Evolutionary conservation across 2,113 vertebrate genomes (phyloP), one percentile per base, ranked within the genome.

Genomic region (Mugil cephalus): DNA sequence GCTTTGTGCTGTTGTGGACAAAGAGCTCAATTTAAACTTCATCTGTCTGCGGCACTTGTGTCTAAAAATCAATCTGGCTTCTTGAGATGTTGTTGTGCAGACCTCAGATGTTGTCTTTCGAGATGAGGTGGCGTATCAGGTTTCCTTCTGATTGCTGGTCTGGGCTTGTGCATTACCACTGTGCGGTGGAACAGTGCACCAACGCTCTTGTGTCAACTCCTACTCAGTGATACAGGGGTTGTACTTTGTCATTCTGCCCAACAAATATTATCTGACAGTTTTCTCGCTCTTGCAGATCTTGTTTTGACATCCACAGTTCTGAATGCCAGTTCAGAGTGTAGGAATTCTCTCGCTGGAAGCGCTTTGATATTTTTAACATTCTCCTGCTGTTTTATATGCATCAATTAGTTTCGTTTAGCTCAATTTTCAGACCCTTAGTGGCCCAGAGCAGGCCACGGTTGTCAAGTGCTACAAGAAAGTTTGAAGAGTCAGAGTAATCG

Each of bases 21-120:
- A 42, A 30, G 36, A 42, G 50, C 0, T 66, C 63, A 35, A 42
- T 47, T 48, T 64, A 24, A 70, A 34, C 66, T 70, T 62, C 52
- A 58, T 70, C 64, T 64, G 17, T 70, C 68, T 55, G 10, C 51
- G 55, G 43, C 59, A 47, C 60, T 70, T 59, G 59, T 59, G 70
- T 65, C 60, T 60, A 70, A 39, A 30, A 63, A 54, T 18, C 15
- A 4, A 17, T 43, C 36, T 50, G 47, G 47, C 19, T 50, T 21
- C 6, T 50, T 18, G 17, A 50, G 47, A 15, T 53, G 63, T 43
- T 66, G 63, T 38, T 53, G 55, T 43, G 40, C 39, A 45, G 45
- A 58, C 53, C 47, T 36, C 12, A 46, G 24, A 60, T 46, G 42
- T 14, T 48, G 43, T 13, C 42, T 21, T 58, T 50, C 17, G 24